These are phyloP conservation scores for Cryptotis parvus DNA, from an alignment of 2,113 vertebrate species.

Conservation along the genomic window DNA sequence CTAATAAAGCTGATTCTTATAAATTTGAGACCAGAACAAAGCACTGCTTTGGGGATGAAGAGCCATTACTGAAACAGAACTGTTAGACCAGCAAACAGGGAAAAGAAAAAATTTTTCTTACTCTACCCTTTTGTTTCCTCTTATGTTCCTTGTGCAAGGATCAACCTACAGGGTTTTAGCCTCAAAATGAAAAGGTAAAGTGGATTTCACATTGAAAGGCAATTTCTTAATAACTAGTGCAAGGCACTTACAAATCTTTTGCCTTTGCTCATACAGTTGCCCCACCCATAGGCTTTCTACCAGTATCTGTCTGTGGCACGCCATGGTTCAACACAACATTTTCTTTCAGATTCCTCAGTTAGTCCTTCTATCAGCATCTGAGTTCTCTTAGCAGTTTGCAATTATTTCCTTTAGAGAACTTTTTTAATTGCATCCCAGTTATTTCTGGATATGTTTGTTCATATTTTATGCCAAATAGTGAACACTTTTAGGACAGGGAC, in stretches of 20 bases:
- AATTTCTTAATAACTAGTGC: not conserved
- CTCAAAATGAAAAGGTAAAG: not conserved
- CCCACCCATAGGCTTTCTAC: not conserved
- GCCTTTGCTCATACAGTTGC: not conserved
- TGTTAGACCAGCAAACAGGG: not conserved
- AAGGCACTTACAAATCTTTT: not conserved
- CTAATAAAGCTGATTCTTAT: not conserved
- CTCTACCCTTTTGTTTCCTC: not conserved
- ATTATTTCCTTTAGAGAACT: not conserved
- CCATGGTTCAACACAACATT: not conserved
- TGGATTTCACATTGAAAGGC: not conserved
- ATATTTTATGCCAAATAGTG: slow-evolving; percentile 42
- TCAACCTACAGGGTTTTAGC: not conserved
- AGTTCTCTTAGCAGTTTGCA: slow-evolving; percentile 29
- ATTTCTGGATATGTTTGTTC: not conserved
- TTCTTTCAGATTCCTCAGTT: not conserved
- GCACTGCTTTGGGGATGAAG: not conserved
- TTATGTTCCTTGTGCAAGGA: not conserved
- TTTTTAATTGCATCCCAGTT: not conserved
- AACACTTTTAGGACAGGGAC: not conserved
- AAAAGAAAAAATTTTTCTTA: not conserved
- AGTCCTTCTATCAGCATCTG: slow-evolving; percentile 1
- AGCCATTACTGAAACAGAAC: not conserved
- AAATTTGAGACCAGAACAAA: not conserved
- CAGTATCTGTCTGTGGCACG: not conserved